Percentiles rank a stretch among this genome's conserved stretches.
Evolutionary conservation across 1,140 invertebrate genomes (phyloP).

Genomic region (Oscheius sp.): DNA sequence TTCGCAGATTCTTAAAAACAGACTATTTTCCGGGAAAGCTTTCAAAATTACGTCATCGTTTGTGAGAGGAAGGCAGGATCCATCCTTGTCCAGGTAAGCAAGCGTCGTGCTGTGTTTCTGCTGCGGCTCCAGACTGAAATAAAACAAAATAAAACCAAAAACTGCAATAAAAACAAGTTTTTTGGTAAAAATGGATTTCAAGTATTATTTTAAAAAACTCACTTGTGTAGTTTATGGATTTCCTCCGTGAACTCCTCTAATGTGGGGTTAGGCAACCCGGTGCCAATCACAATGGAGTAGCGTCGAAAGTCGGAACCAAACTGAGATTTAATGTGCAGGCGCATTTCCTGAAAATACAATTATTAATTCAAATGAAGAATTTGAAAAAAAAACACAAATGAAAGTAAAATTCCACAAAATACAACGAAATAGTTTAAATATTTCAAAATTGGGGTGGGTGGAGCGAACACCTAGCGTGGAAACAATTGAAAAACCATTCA

Average conservation of each 20-base stretch:
- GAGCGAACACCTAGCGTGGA: too few relatives aligned
- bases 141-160: too few relatives aligned
- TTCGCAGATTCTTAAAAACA: conserved; percentile 25
- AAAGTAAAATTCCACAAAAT: too few relatives aligned
- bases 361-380: background rate
- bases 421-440: too few relatives aligned
- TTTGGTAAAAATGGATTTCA: too few relatives aligned
- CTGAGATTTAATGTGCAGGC: conserved; percentile 10
- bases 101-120: background rate
- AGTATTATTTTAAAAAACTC: background rate
- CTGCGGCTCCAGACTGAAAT: background rate
- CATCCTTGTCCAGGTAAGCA: conserved; percentile 17
- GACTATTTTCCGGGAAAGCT: background rate
- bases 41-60: conserved; percentile 29
- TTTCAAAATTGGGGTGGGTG: too few relatives aligned
- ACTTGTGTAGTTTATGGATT: background rate
- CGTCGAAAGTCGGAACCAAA: conserved; percentile 16
- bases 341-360: conserved; percentile 1
- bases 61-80: conserved; percentile 18
- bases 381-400: too few relatives aligned
- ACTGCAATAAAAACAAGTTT: too few relatives aligned
- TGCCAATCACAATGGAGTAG: conserved; percentile 5
- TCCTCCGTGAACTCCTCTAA: conserved; percentile 3
- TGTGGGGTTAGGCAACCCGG: background rate
- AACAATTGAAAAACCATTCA: too few relatives aligned